Conservation (phyloP, 2,888 invertebrate genomes). For the Branchellion lobata region DNA sequence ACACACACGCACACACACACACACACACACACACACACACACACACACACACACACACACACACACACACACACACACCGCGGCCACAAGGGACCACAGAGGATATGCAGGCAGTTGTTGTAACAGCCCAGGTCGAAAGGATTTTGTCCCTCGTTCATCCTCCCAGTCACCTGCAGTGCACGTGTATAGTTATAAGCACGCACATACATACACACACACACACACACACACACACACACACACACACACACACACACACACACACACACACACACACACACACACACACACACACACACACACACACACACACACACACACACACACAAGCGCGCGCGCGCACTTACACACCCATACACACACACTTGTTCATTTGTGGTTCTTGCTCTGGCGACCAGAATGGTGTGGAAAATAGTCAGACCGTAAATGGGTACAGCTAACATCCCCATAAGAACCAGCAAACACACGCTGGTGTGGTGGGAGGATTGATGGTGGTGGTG, state of each 20-base stretch:
- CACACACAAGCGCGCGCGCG: slow-evolving; percentile 30
- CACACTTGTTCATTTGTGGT: slow-evolving; percentile 95
- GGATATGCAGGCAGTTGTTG: slow-evolving; percentile 88
- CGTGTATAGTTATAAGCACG: not conserved
- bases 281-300: slow-evolving; percentile 41
- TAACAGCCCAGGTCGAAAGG: slow-evolving; percentile 94
- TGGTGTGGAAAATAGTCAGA: slow-evolving; percentile 94
- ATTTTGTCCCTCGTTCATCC: slow-evolving; percentile 97
- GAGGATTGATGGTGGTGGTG: not conserved
- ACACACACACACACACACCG: slow-evolving; percentile 33
- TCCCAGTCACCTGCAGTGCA: slow-evolving; percentile 80
- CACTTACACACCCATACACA: slow-evolving; percentile 15
- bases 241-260: slow-evolving; percentile 20
- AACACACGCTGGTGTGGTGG: slow-evolving; percentile 55
- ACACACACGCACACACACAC: slow-evolving; percentile 6
- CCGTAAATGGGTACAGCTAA: slow-evolving; percentile 95
- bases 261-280: slow-evolving; percentile 23
- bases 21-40: not conserved
- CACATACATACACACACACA: slow-evolving; percentile 36
- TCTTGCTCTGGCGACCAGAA: slow-evolving; percentile 89
- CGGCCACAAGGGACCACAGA: slow-evolving; percentile 72
- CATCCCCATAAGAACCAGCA: slow-evolving; percentile 63
- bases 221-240: slow-evolving; percentile 36
- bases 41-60: not conserved
- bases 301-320: slow-evolving; percentile 39